These are phyloP conservation scores for Xanthia togata DNA, from an alignment of 2,888 invertebrate species.

Conservation along the genomic window DNA sequence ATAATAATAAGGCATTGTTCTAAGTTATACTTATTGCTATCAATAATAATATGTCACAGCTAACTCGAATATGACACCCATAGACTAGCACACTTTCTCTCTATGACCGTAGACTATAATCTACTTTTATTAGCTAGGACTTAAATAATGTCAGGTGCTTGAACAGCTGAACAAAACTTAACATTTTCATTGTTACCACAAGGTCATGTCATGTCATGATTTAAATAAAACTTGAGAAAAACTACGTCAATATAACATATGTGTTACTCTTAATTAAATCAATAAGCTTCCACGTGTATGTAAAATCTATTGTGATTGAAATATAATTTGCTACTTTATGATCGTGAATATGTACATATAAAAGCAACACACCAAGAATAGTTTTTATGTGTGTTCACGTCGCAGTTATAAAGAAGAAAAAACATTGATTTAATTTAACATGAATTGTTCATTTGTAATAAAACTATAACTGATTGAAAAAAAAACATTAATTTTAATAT, in stretches of 20 bases:
- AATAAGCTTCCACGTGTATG: constrained; percentile 50
- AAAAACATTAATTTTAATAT: background rate
- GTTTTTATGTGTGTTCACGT: background rate
- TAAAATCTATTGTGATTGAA: constrained; percentile 35
- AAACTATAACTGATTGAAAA: no score
- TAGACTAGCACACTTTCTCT: constrained; percentile 19
- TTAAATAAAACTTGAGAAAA: constrained; percentile 26
- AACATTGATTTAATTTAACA: background rate
- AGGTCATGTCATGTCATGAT: constrained; percentile 12
- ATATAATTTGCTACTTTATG: constrained; percentile 32
- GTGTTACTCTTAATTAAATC: constrained; percentile 41
- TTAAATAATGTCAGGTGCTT: background rate
- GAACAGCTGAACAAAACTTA: constrained; percentile 24
- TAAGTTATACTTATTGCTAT: constrained; percentile 14
- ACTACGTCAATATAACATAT: constrained; percentile 31
- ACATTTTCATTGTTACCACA: background rate
- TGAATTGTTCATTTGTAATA: no score
- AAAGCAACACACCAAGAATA: constrained; percentile 6
- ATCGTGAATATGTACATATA: constrained; percentile 8
- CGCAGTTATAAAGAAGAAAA: constrained; percentile 7
- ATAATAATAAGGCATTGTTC: constrained; percentile 58
- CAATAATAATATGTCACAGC: constrained; percentile 6
- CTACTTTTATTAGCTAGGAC: background rate
- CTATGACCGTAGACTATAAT: constrained; percentile 5
- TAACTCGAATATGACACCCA: background rate